Evolutionary conservation across 37 sponge, comb jelly and placozoan genomes (phyloP).

Genomic region (Eunapius fragilis): DNA sequence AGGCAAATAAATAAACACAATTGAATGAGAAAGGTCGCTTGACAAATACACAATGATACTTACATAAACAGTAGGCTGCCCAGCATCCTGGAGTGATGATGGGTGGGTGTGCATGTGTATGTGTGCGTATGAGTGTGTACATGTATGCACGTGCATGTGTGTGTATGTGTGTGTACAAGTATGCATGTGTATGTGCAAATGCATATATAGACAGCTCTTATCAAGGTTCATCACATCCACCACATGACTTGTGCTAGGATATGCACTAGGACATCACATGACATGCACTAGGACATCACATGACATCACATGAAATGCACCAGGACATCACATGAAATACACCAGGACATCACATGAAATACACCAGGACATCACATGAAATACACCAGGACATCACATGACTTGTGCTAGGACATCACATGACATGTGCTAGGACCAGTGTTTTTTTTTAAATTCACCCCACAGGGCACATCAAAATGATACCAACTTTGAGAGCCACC

Average conservation of each 20-base stretch:
- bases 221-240: background rate
- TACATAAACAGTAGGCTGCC: background rate
- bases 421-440: no score
- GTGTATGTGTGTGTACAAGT: slow-evolving; percentile 39
- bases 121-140: slow-evolving; percentile 41
- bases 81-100: slow-evolving; percentile 11
- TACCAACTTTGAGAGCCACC: no score
- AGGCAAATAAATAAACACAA: background rate
- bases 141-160: slow-evolving; percentile 23
- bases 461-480: no score
- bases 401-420: no score
- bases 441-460: no score
- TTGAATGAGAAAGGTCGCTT: background rate
- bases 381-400: no score
- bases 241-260: background rate
- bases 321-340: no score
- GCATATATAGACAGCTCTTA: background rate
- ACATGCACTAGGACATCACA: no score
- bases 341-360: no score
- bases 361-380: no score
- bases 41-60: background rate
- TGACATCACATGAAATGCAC: no score
- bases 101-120: background rate
- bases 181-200: background rate
- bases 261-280: no score